Evolutionary conservation across 1,140 invertebrate genomes (phyloP), one percentile per base, ranked within the genome.

Genomic region (Parasteatoda tepidariorum): DNA sequence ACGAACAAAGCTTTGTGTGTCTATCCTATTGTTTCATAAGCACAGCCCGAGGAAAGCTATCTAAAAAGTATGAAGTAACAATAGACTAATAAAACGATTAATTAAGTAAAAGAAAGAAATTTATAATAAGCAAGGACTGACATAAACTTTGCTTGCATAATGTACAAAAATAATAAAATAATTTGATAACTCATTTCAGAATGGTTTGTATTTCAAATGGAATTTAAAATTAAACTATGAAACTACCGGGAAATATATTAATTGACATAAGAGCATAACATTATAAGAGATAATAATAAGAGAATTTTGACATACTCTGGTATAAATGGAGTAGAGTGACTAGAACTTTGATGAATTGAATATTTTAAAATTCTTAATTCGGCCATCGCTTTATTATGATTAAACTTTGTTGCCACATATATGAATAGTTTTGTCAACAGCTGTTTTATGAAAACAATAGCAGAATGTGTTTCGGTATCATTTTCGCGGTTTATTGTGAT

Each of bases 361-460:
- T 71, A 84, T 31, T 79, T 78, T 31, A 84, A 73, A 68, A 70
- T 48, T 9, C 54, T 71, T 34, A 24, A 31, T 24, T 57, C 48
- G n/a, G 74, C 83, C 83, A 84, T 84, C 28, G 55, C 68, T n/a
- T n/a, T 82, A 41, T 82, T 82, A 70, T 82, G 78, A 41, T 82
- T 82, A 61, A 24, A n/a, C 34, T 9, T 9, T 28, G 78, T 82
- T 82, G 78, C 78, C 78, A 82, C 41, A 68, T 22, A 59, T 1
- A 59, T 59, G 24, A 59, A n/a, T 3, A 15, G 24, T 59, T 22
- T 59, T 48, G 38, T 18, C 9, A 48, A 48, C 38, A 48, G 38
- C 38, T 59, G 57, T 59, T 59, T 22, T 48, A 6, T 22, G 6
- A 59, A 22, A 59, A 59, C 57, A 59, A 59, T n/a, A 59, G 57